Evolutionary conservation across 2,888 invertebrate genomes (phyloP), one percentile per base, ranked within the genome.

Genomic region (Caenorhabditis macrosperma): DNA sequence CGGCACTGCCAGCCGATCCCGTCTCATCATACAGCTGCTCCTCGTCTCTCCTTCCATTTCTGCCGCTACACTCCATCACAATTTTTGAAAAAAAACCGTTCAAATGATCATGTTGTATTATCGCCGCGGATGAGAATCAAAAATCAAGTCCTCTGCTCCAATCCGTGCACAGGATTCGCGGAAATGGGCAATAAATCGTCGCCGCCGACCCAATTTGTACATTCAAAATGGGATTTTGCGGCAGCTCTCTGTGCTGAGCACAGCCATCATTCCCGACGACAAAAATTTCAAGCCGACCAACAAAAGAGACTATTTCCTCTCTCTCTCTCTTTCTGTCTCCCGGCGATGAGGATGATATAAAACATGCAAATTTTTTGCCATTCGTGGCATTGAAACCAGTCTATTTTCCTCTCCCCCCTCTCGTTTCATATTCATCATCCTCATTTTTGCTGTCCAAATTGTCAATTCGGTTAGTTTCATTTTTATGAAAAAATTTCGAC

Each of bases 1-100:
- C 54, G 33, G 54, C 20, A 54, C 33, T 26, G 9, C 54, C 54
- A 30, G 20, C 5, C 30, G 17, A 17, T 28, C 9, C n/a, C n/a
- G n/a, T n/a, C n/a, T n/a, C n/a, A n/a, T n/a, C 30, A 28, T 2
- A n/a, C 54, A 54, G 54, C 54, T 54, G 54, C 54, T 54, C 54
- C 54, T 6, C 28, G 1, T n/a, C n/a, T 3, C 12, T 52, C 15
- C 30, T 5, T 9, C 30, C 4, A n/a, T 12, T 5, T 12, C 38
- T 15, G 15, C 38, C 38, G 12, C 38, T 9, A 12, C 38, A 38
- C 38, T 15, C 38, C 38, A 38, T 9, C 38, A 38, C 44, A 44
- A 5, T 44, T 38, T 38, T n/a, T n/a, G n/a, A n/a, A n/a, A n/a
- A n/a, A n/a, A n/a, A n/a, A n/a, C n/a, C n/a, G n/a, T n/a, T n/a